phyloP scores from a whole-genome alignment of 35 echinoderm and acorn worm genomes.

The Amphiura filiformis region DNA sequence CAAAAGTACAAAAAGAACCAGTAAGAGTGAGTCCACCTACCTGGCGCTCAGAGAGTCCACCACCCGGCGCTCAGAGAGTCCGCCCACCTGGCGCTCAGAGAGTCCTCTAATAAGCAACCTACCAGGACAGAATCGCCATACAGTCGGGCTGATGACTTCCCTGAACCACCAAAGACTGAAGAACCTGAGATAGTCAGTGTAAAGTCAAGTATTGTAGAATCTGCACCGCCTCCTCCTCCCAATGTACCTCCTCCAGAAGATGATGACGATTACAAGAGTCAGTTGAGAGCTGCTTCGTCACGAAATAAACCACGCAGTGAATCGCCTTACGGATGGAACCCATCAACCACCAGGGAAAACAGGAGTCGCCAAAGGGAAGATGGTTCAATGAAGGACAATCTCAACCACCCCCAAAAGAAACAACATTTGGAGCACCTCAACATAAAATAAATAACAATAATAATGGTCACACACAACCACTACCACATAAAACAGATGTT shows the following conservation, averaged over 20 bases:
- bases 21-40: constrained; percentile 38
- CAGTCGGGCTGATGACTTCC: not conserved
- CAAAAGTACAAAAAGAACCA: constrained; percentile 39
- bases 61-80: constrained; percentile 44
- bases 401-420: not conserved
- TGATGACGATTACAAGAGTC: not conserved
- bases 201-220: constrained; percentile 19
- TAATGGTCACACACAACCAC: not conserved
- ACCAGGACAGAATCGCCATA: constrained; percentile 2
- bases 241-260: not conserved
- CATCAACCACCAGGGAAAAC: not conserved
- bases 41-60: constrained; percentile 20
- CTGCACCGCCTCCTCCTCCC: not conserved
- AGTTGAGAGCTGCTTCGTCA: not conserved
- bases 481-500: not conserved
- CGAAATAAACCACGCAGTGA: not conserved
- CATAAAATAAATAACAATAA: not conserved
- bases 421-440: not conserved
- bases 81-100: constrained; percentile 18
- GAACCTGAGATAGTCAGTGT: constrained; percentile 15
- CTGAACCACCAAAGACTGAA: not conserved
- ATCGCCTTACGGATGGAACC: not conserved
- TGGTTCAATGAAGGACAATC: not conserved
- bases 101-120: not conserved
- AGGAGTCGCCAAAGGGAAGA: not conserved